phyloP scores from a whole-genome alignment of 2,888 invertebrate genomes.

The Mechanitis mazaeus region DNA sequence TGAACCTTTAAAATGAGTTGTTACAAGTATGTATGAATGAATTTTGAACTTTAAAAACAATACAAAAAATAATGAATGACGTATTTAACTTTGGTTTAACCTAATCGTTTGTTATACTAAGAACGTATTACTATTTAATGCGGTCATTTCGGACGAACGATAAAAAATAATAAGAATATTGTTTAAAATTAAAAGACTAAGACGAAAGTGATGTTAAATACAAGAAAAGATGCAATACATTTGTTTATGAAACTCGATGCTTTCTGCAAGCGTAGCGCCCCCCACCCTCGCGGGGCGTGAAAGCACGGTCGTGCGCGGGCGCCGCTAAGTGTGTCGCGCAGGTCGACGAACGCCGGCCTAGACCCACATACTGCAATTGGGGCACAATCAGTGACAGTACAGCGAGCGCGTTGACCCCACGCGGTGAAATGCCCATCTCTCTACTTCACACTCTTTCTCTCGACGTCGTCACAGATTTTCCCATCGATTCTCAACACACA shows the following conservation, averaged over 20 bases:
- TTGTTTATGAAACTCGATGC: conserved; percentile 31
- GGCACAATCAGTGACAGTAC: conserved; percentile 76
- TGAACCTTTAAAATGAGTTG: too few species aligned
- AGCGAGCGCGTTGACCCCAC: conserved; percentile 71
- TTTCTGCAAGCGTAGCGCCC: conserved; percentile 55
- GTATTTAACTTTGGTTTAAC: conserved; percentile 14
- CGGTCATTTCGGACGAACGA: conserved; percentile 10
- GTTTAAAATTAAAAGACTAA: conserved; percentile 1
- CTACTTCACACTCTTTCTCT: conserved; percentile 74
- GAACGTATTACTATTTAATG: conserved; percentile 19
- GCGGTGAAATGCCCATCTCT: conserved; percentile 74
- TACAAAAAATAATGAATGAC: conserved; percentile 17
- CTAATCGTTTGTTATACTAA: conserved; percentile 16
- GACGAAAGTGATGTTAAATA: conserved; percentile 12
- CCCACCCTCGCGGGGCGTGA: conserved; percentile 66
- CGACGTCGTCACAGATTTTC: conserved; percentile 60
- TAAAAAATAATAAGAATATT: conserved; percentile 12
- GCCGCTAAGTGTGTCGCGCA: conserved; percentile 70
- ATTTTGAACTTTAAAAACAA: conserved; percentile 7
- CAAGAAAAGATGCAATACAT: conserved; percentile 16
- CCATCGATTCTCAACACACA: conserved; percentile 33
- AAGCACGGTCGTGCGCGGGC: conserved; percentile 68
- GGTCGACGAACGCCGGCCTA: conserved; percentile 78
- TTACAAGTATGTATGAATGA: too few species aligned
- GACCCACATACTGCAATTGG: conserved; percentile 75